Conservation (phyloP, 2,888 invertebrate genomes). For the Trissolcus japonicus region DNA sequence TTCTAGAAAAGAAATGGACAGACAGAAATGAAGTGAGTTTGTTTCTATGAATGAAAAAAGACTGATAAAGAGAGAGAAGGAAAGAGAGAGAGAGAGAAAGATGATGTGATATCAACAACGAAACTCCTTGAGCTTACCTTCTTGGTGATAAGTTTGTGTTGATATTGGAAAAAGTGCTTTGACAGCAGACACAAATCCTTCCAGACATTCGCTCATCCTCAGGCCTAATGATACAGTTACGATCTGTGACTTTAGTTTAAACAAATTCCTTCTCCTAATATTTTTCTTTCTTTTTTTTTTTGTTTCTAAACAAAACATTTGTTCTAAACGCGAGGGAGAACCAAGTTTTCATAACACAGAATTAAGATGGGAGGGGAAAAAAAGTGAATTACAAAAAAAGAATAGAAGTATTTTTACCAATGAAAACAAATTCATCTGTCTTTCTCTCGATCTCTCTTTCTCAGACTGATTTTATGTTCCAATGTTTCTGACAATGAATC, state of each 20-base stretch:
- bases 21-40: no score
- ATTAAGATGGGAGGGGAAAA: not conserved
- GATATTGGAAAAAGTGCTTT: slow-evolving; percentile 75
- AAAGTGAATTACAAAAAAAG: not conserved
- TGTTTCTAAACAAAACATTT: slow-evolving; percentile 46
- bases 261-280: slow-evolving; percentile 63
- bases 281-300: no score
- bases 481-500: slow-evolving; percentile 45
- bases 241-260: slow-evolving; percentile 72
- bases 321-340: not conserved
- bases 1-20: not conserved
- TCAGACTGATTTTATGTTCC: slow-evolving; percentile 29
- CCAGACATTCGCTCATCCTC: slow-evolving; percentile 75
- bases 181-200: slow-evolving; percentile 75
- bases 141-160: slow-evolving; percentile 74
- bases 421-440: slow-evolving; percentile 6
- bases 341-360: not conserved
- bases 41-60: not conserved
- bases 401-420: slow-evolving; percentile 18
- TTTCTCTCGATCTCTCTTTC: slow-evolving; percentile 17
- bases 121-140: slow-evolving; percentile 73
- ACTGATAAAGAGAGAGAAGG: slow-evolving; percentile 29
- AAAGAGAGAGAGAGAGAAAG: slow-evolving; percentile 63
- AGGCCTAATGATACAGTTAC: slow-evolving; percentile 74
- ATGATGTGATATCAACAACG: slow-evolving; percentile 64